Percentiles rank a stretch among this genome's conserved stretches.
phyloP scores from a whole-genome alignment of 2,797 vertebrate genomes.

The Cirrhinus molitorella region DNA sequence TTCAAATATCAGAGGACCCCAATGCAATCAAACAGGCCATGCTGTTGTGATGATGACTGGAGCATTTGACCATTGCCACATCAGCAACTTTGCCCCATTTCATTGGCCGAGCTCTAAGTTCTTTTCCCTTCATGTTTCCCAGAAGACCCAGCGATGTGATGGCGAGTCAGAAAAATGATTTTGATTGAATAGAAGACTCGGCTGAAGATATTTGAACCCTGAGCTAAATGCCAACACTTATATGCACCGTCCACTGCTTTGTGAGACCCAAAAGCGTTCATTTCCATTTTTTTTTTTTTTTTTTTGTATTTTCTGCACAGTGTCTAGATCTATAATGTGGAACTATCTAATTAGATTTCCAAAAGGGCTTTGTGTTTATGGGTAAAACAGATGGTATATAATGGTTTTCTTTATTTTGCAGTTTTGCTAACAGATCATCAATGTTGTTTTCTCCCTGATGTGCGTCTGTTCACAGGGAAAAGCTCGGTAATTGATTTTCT shows the following conservation, averaged over 20 bases:
- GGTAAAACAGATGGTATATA: not conserved
- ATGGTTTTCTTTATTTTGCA: not conserved
- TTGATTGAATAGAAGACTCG: not conserved
- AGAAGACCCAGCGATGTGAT: slow-evolving; percentile 1
- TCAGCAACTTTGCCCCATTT: slow-evolving; percentile 48
- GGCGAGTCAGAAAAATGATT: not conserved
- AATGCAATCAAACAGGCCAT: slow-evolving; percentile 47
- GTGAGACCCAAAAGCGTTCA: not conserved
- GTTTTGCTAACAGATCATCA: slow-evolving; percentile 16
- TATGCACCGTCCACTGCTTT: not conserved
- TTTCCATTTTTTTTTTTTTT: not conserved
- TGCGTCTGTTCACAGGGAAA: slow-evolving; percentile 22
- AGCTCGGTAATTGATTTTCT: slow-evolving; percentile 47
- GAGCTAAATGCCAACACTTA: not conserved
- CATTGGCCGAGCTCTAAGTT: not conserved
- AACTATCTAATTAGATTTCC: not conserved
- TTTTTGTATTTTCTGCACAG: not conserved
- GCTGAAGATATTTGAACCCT: slow-evolving; percentile 20
- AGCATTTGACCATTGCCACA: slow-evolving; percentile 43
- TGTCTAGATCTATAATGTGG: not conserved
- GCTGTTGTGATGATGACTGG: slow-evolving; percentile 33
- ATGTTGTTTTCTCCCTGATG: slow-evolving; percentile 35
- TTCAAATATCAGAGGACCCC: slow-evolving; percentile 36
- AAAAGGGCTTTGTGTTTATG: not conserved
- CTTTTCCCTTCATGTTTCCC: slow-evolving; percentile 20